Evolutionary conservation across 2,888 invertebrate species (phyloP), one percentile per base, ranked within the genome.

Genomic region (Sphaerophoria taeniata): DNA sequence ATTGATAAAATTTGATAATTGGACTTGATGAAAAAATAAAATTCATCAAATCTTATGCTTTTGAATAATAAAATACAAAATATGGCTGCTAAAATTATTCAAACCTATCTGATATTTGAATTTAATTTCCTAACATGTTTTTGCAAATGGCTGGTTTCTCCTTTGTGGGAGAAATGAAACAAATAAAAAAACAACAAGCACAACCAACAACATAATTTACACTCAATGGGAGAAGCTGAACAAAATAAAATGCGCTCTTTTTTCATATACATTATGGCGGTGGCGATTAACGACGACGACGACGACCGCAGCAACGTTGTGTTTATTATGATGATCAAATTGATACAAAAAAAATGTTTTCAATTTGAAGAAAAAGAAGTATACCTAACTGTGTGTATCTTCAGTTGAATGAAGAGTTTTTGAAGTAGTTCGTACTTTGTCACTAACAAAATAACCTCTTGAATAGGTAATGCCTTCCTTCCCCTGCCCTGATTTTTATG

Each of bases 321-420:
- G 58, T 60, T 43, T 24, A 63, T 24, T 24, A 24, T 69, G 69
- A 33, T 55, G 78, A 77, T 70, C 78, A 74, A 78, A 78, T 77
- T 49, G n/a, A 72, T 47, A 47, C 53, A 73, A 69, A 67, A 45
- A 67, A 47, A 67, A 49, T 39, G 58, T 31, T 77, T 73, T 69
- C 45, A 63, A 73, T 73, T 58, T 77, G 51, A 82, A 63, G 12
- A 78, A 70, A 61, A 53, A 31, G n/a, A 67, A 73, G 73, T 43
- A 9, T 43, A 78, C 39, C 51, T 60, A 78, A 39, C 51, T 73
- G 69, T 9, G 12, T 36, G 24, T 71, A 39, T 39, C 6, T 39
- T 39, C 11, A 7, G 24, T 9, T 16, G 6, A 43, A 53, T 24
- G 36, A 49, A 65, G 49, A 43, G 51, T 53, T 49, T 76, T 55